phyloP scores from a whole-genome alignment of 2,797 vertebrate species.

The Philypnodon macrostomus region DNA sequence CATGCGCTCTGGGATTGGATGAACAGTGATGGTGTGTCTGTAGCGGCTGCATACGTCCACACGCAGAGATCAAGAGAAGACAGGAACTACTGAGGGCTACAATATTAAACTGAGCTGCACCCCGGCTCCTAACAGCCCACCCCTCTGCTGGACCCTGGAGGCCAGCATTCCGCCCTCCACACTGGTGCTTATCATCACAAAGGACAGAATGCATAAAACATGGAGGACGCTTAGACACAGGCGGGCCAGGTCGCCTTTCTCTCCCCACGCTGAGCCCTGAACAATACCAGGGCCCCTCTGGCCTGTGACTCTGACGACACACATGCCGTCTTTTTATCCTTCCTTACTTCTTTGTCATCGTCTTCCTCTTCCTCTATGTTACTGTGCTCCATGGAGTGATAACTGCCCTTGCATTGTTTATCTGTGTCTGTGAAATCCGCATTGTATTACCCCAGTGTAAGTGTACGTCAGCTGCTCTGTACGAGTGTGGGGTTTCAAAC shows the following conservation, averaged over 20 bases:
- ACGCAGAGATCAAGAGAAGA: slow-evolving; percentile 40
- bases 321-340: slow-evolving; percentile 73
- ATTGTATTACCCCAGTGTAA: slow-evolving; percentile 80
- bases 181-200: slow-evolving; percentile 83
- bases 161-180: slow-evolving; percentile 74
- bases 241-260: slow-evolving; percentile 75
- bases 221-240: slow-evolving; percentile 78
- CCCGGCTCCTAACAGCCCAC: slow-evolving; percentile 54
- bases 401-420: slow-evolving; percentile 69
- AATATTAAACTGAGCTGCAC: slow-evolving; percentile 61
- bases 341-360: slow-evolving; percentile 70
- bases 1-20: slow-evolving; percentile 40
- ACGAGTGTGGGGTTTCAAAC: slow-evolving; percentile 32
- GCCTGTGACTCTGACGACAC: slow-evolving; percentile 81
- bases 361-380: slow-evolving; percentile 74
- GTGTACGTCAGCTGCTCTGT: slow-evolving; percentile 26
- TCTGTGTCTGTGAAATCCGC: slow-evolving; percentile 74
- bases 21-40: slow-evolving; percentile 28
- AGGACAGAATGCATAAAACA: slow-evolving; percentile 84
- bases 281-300: slow-evolving; percentile 79
- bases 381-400: slow-evolving; percentile 69
- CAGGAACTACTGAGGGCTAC: slow-evolving; percentile 54
- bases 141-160: slow-evolving; percentile 71
- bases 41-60: slow-evolving; percentile 38
- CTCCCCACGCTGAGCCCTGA: slow-evolving; percentile 68